A percentile compares a stretch with the other conserved stretches of the same genome.
Evolutionary conservation across 2,113 vertebrate genomes (phyloP).

Genomic region (Ochotona princeps): DNA sequence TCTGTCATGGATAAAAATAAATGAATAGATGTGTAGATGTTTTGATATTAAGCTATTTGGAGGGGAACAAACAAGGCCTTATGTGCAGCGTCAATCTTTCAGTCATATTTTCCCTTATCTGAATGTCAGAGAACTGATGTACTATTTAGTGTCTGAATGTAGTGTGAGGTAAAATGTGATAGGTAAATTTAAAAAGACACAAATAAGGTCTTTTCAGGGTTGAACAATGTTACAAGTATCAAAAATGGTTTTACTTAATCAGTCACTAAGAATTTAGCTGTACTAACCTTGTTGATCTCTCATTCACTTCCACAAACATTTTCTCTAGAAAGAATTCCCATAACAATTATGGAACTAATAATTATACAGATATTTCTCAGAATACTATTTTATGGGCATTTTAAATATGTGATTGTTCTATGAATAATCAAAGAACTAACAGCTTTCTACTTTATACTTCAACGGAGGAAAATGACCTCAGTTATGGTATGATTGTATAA

Average conservation of each 20-base stretch:
- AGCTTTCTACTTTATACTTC: background rate
- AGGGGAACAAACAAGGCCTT: background rate
- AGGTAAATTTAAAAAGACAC: background rate
- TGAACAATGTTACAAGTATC: background rate
- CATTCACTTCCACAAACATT: background rate
- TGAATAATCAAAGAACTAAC: background rate
- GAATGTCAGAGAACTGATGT: background rate
- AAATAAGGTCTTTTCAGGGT: background rate
- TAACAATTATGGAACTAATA: background rate
- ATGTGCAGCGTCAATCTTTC: background rate
- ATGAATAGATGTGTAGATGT: background rate
- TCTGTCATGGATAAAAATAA: background rate
- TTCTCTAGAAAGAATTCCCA: background rate
- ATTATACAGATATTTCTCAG: background rate
- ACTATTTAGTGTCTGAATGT: background rate
- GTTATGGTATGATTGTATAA: background rate
- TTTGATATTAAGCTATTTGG: background rate
- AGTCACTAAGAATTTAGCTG: background rate
- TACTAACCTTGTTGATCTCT: background rate
- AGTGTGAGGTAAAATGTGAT: background rate
- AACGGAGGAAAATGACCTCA: background rate
- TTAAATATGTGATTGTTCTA: background rate
- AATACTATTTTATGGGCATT: background rate
- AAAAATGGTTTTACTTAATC: background rate
- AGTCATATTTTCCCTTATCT: background rate